Percentiles rank a stretch among this genome's conserved stretches.
Conservation (phyloP, 2,888 invertebrate genomes). For the Lordiphosa andalusiaca region DNA sequence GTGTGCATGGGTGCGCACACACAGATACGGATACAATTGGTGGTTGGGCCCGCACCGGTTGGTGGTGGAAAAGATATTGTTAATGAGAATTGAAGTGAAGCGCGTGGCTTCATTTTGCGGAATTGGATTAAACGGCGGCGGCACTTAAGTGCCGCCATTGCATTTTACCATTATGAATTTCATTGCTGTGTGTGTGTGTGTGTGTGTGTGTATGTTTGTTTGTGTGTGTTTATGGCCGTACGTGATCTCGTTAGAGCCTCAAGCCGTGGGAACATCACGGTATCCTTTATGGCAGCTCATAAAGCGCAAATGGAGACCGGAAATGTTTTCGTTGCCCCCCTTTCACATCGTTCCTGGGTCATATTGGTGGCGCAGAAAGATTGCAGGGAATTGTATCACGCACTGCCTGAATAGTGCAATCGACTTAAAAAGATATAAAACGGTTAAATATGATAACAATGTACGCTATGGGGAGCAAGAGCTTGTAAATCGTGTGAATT, state of each 20-base stretch:
- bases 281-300: slow-evolving; percentile 43
- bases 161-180: slow-evolving; percentile 42
- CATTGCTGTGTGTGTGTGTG: slow-evolving; percentile 1
- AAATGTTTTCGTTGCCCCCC: slow-evolving; percentile 36
- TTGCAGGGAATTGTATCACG: slow-evolving; percentile 48
- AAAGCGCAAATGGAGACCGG: slow-evolving; percentile 50
- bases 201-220: neutral
- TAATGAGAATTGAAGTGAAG: slow-evolving; percentile 15
- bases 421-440: slow-evolving; percentile 54
- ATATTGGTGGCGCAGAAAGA: slow-evolving; percentile 11
- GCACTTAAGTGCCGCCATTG: slow-evolving; percentile 64
- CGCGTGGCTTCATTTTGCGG: slow-evolving; percentile 67
- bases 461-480: slow-evolving; percentile 26
- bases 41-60: slow-evolving; percentile 16
- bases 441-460: slow-evolving; percentile 43
- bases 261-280: slow-evolving; percentile 55
- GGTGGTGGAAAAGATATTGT: slow-evolving; percentile 17
- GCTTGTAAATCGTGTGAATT: slow-evolving; percentile 1
- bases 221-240: slow-evolving; percentile 44
- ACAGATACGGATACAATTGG: slow-evolving; percentile 10
- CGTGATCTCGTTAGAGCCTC: slow-evolving; percentile 64
- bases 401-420: slow-evolving; percentile 35
- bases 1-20: slow-evolving; percentile 13
- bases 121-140: slow-evolving; percentile 57
- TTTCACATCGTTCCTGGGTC: neutral